Base-by-base conservation (phyloP, 2,797 vertebrate species). In the Protonibea diacanthus region DNA sequence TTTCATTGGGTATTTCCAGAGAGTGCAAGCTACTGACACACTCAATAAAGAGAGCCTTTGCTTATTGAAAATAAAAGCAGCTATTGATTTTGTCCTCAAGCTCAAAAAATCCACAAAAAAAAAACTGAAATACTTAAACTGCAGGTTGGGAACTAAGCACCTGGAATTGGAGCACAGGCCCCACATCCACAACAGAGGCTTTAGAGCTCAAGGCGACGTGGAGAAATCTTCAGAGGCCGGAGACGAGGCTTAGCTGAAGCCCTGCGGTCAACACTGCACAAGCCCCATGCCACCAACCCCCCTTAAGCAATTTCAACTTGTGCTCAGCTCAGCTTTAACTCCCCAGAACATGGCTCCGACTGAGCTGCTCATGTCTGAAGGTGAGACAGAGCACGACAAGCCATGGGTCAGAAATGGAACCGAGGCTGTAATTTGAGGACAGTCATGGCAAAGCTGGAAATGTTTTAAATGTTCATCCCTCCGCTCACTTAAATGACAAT, bases 161-260 rank as follows among this genome's bases (percentile, higher is more conserved):
- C 86, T 90, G 83, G 88, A 89, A 93, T 92, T 86, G 86, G 70
- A 80, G 84, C 77, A 18, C 68, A 51, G 82, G 78, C 62, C 29
- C 33, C 79, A 80, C 84, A 89, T 90, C 87, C 71, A 86, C 87
- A 64, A 86, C 71, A 76, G 70, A 81, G 82, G 88, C 90, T 93
- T 91, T 91, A 87, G 62, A 88, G 89, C 89, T 91, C 89, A 92
- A 84, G 90, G 86, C 27, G 45, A 76, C 42, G 83, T 81, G 77
- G 49, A 55, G 65, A 88, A 92, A 91, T 91, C 88, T 91, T 82
- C 85, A 88, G 82, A 86, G 82, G 85, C 77, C 57, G 17, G 67
- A 82, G 78, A 83, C 52, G 8, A 76, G 88, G 90, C 88, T 94
- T 92, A 92, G 64, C 74, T 6, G 71, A 78, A 92, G 72, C 84